A percentile compares a stretch with the other conserved stretches of the same genome.
These are phyloP conservation scores for Belonocnema kinseyi DNA, from an alignment of 1,140 invertebrate genomes.

Conservation along the genomic window DNA sequence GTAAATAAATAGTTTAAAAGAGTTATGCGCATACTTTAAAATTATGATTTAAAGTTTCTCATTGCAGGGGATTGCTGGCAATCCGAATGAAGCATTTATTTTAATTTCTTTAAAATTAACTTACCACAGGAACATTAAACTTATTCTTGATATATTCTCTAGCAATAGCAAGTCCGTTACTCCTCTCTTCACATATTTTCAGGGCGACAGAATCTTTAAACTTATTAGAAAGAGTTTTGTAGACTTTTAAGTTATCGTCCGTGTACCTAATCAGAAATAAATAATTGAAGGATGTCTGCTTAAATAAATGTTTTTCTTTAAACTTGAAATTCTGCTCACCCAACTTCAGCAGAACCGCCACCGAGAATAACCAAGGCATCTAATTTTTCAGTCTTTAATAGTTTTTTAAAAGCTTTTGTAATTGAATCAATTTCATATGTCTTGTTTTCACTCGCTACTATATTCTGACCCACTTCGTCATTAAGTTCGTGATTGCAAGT, in stretches of 20 bases:
- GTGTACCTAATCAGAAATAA: constrained; percentile 67
- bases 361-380: constrained; percentile 81
- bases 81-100: too few species aligned
- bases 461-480: constrained; percentile 78
- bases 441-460: constrained; percentile 73
- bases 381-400: constrained; percentile 77
- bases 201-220: constrained; percentile 59
- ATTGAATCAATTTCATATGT: constrained; percentile 67
- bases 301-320: constrained; percentile 26
- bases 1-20: not conserved
- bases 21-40: too few species aligned
- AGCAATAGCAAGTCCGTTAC: constrained; percentile 56
- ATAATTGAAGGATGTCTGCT: constrained; percentile 22
- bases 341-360: constrained; percentile 73
- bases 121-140: constrained; percentile 67
- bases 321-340: constrained; percentile 76
- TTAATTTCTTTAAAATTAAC: constrained; percentile 15
- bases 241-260: constrained; percentile 68
- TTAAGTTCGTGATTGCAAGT: constrained; percentile 73
- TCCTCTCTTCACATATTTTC: constrained; percentile 56
- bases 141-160: constrained; percentile 61
- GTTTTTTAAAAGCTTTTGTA: constrained; percentile 77
- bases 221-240: constrained; percentile 75
- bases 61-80: too few species aligned
- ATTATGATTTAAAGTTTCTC: too few species aligned